Evolutionary conservation across 2,888 invertebrate species (phyloP).

Genomic region (Rhopalosiphum nymphaeae): DNA sequence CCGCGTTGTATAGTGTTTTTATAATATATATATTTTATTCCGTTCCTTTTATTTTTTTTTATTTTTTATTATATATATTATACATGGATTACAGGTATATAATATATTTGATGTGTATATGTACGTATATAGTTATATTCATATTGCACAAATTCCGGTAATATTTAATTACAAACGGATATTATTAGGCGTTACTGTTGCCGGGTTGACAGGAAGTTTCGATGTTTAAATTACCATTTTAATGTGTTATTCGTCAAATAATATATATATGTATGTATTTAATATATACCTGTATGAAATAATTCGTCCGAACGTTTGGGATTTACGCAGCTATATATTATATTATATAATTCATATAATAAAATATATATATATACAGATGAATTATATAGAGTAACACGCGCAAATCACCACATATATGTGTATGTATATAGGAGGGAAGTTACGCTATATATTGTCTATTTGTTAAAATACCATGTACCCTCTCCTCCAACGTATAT

Average conservation of each 20-base stretch:
- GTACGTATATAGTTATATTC: slow-evolving; percentile 24
- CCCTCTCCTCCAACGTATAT: neutral
- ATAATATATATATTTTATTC: neutral
- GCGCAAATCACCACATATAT: neutral
- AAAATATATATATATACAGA: neutral
- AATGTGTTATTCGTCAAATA: slow-evolving; percentile 19
- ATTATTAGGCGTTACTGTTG: slow-evolving; percentile 60
- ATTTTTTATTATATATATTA: neutral
- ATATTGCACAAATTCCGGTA: slow-evolving; percentile 63
- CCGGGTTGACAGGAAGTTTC: slow-evolving; percentile 50
- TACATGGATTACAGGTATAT: neutral
- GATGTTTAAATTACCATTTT: slow-evolving; percentile 56
- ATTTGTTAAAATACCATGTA: neutral
- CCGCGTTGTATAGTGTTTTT: slow-evolving; percentile 45
- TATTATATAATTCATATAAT: too few relatives aligned
- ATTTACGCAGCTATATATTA: neutral
- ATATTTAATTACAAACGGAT: slow-evolving; percentile 65
- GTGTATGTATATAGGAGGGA: too few relatives aligned
- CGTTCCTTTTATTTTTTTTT: neutral
- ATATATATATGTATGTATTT: neutral
- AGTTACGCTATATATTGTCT: too few relatives aligned
- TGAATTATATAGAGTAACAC: neutral
- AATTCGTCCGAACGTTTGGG: slow-evolving; percentile 14
- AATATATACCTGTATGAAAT: neutral
- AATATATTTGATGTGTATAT: neutral